phyloP scores from a whole-genome alignment of 2,797 vertebrate species.

The Epinephelus awoara region DNA sequence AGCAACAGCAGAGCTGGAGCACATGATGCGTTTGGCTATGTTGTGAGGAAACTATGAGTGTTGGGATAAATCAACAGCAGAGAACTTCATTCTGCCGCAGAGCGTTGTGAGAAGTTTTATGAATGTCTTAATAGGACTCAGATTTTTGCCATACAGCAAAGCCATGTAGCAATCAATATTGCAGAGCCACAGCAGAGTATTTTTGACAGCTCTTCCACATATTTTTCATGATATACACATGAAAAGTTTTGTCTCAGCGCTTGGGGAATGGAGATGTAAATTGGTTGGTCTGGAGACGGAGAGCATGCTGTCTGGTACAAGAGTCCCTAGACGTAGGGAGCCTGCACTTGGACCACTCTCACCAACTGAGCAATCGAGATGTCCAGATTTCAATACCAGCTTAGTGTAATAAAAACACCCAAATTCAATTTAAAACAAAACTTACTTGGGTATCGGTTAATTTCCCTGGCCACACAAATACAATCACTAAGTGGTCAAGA shows the following conservation, averaged over 20 bases:
- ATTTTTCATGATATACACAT: background rate
- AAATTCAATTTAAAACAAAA: conserved; percentile 39
- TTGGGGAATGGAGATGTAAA: conserved; percentile 9
- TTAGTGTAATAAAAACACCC: conserved; percentile 17
- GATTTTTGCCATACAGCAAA: background rate
- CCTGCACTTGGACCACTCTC: conserved; percentile 17
- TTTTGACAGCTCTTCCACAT: background rate
- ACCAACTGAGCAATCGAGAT: conserved; percentile 34
- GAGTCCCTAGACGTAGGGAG: background rate
- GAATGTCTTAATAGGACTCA: background rate
- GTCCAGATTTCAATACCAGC: conserved; percentile 22
- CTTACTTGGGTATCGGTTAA: conserved; percentile 5
- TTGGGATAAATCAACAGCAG: background rate
- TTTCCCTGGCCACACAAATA: conserved; percentile 10
- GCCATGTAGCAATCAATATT: background rate
- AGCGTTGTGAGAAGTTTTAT: background rate
- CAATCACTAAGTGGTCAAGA: conserved; percentile 18
- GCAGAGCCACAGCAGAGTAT: background rate
- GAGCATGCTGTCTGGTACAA: conserved; percentile 19
- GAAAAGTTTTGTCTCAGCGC: conserved; percentile 12
- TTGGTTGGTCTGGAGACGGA: conserved; percentile 27
- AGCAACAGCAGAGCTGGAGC: background rate
- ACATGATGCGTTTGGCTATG: background rate
- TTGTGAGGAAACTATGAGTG: background rate
- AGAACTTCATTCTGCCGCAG: background rate